Evolutionary conservation across 2,797 vertebrate species (phyloP).

Genomic region (Sternotherus odoratus): DNA sequence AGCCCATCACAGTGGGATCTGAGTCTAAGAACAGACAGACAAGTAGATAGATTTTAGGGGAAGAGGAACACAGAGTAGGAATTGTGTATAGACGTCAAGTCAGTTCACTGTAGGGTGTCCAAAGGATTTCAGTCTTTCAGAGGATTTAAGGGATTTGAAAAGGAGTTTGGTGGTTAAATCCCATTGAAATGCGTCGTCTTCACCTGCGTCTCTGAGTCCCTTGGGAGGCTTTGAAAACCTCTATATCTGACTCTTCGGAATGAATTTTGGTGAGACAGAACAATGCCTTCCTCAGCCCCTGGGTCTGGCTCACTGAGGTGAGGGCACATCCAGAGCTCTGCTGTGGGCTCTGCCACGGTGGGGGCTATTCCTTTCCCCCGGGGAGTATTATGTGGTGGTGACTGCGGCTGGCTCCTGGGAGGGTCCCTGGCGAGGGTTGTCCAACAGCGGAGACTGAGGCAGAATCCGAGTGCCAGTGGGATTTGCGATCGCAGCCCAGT

Average conservation of each 20-base stretch:
- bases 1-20: neutral
- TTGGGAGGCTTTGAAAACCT: neutral
- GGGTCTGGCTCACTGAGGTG: neutral
- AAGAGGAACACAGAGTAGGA: neutral
- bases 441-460: fast-evolving
- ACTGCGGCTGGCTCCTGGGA: fast-evolving
- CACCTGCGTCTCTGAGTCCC: neutral
- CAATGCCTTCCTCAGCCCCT: neutral
- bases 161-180: neutral
- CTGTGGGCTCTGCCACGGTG: neutral
- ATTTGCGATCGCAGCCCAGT: neutral
- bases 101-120: no score
- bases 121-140: neutral
- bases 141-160: neutral
- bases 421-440: neutral
- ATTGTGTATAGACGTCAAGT: neutral
- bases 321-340: neutral
- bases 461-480: neutral
- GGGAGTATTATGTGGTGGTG: neutral
- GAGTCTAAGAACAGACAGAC: neutral
- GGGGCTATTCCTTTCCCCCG: neutral
- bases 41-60: neutral
- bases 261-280: neutral
- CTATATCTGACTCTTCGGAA: neutral
- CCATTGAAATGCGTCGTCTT: neutral